These are phyloP conservation scores for Chaenocephalus aceratus DNA, from an alignment of 2,113 vertebrate genomes.

Conservation along the genomic window DNA sequence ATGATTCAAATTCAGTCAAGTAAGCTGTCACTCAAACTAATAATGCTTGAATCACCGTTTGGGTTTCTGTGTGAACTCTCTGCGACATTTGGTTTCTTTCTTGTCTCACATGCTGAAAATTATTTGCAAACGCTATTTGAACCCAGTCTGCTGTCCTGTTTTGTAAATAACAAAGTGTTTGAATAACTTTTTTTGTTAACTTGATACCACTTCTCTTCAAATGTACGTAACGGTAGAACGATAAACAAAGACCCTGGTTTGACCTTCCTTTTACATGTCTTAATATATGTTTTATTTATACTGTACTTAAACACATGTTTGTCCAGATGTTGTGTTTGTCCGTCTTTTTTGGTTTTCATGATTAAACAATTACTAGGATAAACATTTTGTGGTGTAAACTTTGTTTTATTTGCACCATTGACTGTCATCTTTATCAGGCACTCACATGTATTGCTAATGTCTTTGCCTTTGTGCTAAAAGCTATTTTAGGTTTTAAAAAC, in stretches of 20 bases:
- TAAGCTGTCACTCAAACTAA: constrained; percentile 1
- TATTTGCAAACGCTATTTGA: constrained; percentile 16
- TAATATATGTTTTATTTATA: constrained; percentile 73
- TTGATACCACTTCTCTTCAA: constrained; percentile 34
- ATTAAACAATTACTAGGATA: constrained; percentile 71
- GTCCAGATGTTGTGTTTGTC: constrained; percentile 57
- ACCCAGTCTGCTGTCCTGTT: constrained; percentile 27
- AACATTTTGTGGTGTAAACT: neutral
- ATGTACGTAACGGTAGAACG: constrained; percentile 50
- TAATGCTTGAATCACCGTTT: neutral
- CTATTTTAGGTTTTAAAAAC: neutral
- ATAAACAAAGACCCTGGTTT: constrained; percentile 50
- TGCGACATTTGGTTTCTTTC: neutral
- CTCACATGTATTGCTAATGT: neutral
- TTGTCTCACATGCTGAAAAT: constrained; percentile 1
- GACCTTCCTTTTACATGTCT: constrained; percentile 51
- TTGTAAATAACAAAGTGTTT: constrained; percentile 67
- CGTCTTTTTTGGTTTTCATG: constrained; percentile 51
- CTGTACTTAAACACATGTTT: constrained; percentile 41
- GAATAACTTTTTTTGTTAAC: constrained; percentile 37
- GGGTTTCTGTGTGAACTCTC: neutral
- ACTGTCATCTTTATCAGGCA: neutral
- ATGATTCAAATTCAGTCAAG: neutral
- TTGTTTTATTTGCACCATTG: neutral
- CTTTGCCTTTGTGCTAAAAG: neutral